Evolutionary conservation across 64 coral and sea anemone genomes (phyloP).

Genomic region (Montipora efflorescens): DNA sequence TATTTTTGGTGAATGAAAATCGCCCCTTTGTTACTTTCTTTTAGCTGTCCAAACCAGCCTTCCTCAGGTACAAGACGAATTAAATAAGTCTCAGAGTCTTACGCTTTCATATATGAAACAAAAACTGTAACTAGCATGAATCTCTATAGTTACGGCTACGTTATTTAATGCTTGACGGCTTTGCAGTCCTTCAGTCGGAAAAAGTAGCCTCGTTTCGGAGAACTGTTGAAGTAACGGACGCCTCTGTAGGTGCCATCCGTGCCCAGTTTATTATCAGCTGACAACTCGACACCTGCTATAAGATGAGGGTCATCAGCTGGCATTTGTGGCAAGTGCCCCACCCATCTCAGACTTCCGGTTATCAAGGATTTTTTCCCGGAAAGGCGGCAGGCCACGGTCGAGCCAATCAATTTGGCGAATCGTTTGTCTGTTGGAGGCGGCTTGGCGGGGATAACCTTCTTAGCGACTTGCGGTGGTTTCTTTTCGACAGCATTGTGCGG

Average conservation of each 20-base stretch:
- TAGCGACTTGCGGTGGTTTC: not conserved
- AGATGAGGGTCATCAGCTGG: conserved; percentile 78
- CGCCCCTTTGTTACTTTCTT: too few relatives aligned
- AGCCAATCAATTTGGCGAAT: conserved; percentile 65
- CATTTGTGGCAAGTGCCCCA: conserved; percentile 81
- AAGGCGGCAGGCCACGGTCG: conserved; percentile 79
- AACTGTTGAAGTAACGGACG: conserved; percentile 76
- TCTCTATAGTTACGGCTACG: too few relatives aligned
- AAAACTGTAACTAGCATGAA: too few relatives aligned
- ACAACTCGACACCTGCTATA: conserved; percentile 88
- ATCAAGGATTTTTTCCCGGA: conserved; percentile 55
- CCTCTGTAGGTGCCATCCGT: conserved; percentile 93
- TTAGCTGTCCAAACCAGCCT: too few relatives aligned
- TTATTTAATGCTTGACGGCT: conserved; percentile 43
- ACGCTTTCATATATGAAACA: too few relatives aligned
- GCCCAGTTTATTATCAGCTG: conserved; percentile 84
- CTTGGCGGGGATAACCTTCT: not conserved
- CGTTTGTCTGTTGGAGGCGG: conserved; percentile 68
- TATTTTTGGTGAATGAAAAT: too few relatives aligned
- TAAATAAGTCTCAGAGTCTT: too few relatives aligned
- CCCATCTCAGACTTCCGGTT: conserved; percentile 81
- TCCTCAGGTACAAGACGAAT: too few relatives aligned
- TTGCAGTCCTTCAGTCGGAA: conserved; percentile 91
- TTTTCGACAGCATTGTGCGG: not conserved
- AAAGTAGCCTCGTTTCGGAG: conserved; percentile 94